These are phyloP conservation scores for Spatula clypeata DNA, from an alignment of 2,797 vertebrate species.

Conservation along the genomic window DNA sequence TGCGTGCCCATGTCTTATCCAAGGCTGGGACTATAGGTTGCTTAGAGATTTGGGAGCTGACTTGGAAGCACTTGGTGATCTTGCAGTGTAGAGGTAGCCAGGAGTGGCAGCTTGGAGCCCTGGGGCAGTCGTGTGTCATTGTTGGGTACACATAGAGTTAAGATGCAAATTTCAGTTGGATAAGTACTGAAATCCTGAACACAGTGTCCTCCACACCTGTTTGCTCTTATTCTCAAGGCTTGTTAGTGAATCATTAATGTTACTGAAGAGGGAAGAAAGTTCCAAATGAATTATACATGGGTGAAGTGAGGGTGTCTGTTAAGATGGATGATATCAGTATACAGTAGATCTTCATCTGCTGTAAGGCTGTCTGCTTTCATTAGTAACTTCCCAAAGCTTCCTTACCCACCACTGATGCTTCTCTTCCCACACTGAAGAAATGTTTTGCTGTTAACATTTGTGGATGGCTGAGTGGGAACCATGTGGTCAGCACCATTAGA, in stretches of 20 bases:
- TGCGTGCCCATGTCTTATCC: not conserved
- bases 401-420: not conserved
- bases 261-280: conserved; percentile 34
- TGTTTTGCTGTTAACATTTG: not conserved
- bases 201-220: not conserved
- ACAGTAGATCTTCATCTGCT: not conserved
- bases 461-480: not conserved
- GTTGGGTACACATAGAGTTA: not conserved
- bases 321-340: not conserved
- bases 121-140: not conserved
- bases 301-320: not conserved
- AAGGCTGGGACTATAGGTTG: not conserved
- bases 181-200: conserved; percentile 3
- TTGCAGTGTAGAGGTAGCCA: not conserved
- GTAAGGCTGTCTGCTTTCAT: not conserved
- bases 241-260: conserved; percentile 58
- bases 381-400: conserved; percentile 26
- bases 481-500: conserved; percentile 3
- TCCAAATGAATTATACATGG: conserved; percentile 53
- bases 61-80: not conserved
- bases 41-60: accelerated
- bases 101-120: not conserved
- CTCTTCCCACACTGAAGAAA: not conserved
- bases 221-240: conserved; percentile 11
- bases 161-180: not conserved